Evolutionary conservation across 1,140 invertebrate species (phyloP), one percentile per base, ranked within the genome.

Genomic region (Conus betulinus): DNA sequence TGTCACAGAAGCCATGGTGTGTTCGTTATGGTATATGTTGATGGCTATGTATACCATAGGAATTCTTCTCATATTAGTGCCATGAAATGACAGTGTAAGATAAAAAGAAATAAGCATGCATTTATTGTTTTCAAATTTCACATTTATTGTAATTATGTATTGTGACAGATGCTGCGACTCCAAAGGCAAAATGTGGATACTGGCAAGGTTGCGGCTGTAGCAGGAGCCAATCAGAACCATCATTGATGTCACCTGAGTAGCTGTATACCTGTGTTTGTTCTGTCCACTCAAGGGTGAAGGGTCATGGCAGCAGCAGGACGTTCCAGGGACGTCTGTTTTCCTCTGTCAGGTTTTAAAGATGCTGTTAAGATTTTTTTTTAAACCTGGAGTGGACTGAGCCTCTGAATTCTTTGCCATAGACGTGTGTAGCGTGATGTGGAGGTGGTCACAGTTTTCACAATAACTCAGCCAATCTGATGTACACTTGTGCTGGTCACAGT

Each of bases 181-280:
- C 71, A 17, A 87, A 87, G 74, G 74, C 85, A 3, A 71, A 71
- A 10, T 4, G 85, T 71, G 71, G 85, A 87, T n/a, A 74, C 71
- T 25, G 85, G 85, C 10, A 87, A 87, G 74, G 84, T 84, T 20
- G 84, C 84, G 52, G 63, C 85, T 8, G 53, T 71, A 78, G 74
- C 85, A 78, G 71, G 63, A 76, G 71, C 85, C 52, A 87, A 78
- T 23, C 84, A 86, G 63, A 86, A 86, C 52, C 85, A 87, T 51
- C 85, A 87, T 87, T 87, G 85, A 87, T 87, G 74, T 87, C 74
- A 87, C 74, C 27, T 55, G 85, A 87, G 39, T 78, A 78, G 25
- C 82, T 57, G 85, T 87, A 78, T 55, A 85, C 25, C 71, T 87
- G 85, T 87, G 85, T 78, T 57, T 27, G 85, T 87, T 76, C 82